Percentiles rank a stretch among this genome's conserved stretches.
These are phyloP conservation scores for Ommatoiulus sabulosus DNA, from an alignment of 2,888 invertebrate species.

Conservation along the genomic window DNA sequence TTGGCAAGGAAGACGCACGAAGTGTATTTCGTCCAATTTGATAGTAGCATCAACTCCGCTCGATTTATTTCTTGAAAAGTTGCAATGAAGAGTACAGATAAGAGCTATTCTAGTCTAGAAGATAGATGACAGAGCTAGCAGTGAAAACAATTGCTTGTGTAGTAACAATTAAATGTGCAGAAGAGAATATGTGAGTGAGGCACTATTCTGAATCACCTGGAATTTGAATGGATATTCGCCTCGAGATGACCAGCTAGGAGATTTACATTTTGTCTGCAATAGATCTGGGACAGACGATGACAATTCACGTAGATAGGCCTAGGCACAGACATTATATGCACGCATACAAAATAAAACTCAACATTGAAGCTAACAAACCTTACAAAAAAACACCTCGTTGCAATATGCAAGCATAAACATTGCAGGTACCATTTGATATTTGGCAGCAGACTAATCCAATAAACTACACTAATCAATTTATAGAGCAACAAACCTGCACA, in stretches of 20 bases:
- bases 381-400: neutral
- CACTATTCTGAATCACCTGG: conserved; percentile 48
- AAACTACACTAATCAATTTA: neutral
- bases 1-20: no score
- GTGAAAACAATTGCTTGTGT: neutral
- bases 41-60: neutral
- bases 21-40: neutral
- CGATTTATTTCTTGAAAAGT: neutral
- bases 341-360: conserved; percentile 51
- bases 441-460: neutral
- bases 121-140: neutral
- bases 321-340: conserved; percentile 42
- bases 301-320: conserved; percentile 60
- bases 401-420: neutral
- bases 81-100: neutral
- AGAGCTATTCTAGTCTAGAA: conserved; percentile 32
- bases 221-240: conserved; percentile 45
- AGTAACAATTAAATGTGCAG: neutral
- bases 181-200: conserved; percentile 1
- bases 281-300: conserved; percentile 62
- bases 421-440: neutral
- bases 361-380: conserved; percentile 38
- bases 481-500: conserved; percentile 48
- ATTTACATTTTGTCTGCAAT: conserved; percentile 59
- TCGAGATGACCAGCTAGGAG: conserved; percentile 59